A percentile compares a stretch with the other conserved stretches of the same genome.
phyloP scores from a whole-genome alignment of 2,888 invertebrate genomes.

The Mythimna pallens region DNA sequence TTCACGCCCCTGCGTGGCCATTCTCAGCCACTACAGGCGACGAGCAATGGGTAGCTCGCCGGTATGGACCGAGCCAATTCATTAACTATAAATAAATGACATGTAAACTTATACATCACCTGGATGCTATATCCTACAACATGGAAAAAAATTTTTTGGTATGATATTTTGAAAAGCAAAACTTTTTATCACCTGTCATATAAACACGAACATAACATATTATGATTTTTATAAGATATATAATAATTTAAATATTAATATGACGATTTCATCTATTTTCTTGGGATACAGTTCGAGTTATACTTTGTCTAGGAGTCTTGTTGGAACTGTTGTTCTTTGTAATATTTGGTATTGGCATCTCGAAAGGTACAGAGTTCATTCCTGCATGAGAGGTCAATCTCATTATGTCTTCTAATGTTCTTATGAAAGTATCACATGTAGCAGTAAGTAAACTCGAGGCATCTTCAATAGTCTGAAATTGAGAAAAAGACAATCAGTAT shows the following conservation, averaged over 20 bases:
- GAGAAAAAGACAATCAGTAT: background rate
- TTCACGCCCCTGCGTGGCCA: too few relatives aligned
- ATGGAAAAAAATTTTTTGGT: background rate
- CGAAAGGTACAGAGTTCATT: constrained; percentile 73
- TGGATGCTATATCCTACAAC: background rate
- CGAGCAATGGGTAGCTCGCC: too few relatives aligned
- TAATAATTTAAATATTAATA: constrained; percentile 12
- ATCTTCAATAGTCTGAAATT: constrained; percentile 93
- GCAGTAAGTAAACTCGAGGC: constrained; percentile 93
- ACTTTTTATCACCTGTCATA: constrained; percentile 23
- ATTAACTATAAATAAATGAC: constrained; percentile 7
- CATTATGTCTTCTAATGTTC: constrained; percentile 95
- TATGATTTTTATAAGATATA: constrained; percentile 39
- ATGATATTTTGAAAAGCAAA: constrained; percentile 31
- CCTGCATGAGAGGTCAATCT: constrained; percentile 86
- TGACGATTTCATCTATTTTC: constrained; percentile 84
- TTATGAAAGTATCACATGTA: constrained; percentile 96
- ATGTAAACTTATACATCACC: constrained; percentile 10
- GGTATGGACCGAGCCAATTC: background rate
- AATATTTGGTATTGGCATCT: constrained; percentile 80
- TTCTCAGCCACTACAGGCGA: too few relatives aligned
- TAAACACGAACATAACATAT: constrained; percentile 42
- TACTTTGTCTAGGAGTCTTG: constrained; percentile 78
- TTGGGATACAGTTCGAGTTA: constrained; percentile 84
- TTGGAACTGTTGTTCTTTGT: constrained; percentile 74